Base-by-base conservation (phyloP, 2,888 invertebrate species). In the Laspeyria flexula region DNA sequence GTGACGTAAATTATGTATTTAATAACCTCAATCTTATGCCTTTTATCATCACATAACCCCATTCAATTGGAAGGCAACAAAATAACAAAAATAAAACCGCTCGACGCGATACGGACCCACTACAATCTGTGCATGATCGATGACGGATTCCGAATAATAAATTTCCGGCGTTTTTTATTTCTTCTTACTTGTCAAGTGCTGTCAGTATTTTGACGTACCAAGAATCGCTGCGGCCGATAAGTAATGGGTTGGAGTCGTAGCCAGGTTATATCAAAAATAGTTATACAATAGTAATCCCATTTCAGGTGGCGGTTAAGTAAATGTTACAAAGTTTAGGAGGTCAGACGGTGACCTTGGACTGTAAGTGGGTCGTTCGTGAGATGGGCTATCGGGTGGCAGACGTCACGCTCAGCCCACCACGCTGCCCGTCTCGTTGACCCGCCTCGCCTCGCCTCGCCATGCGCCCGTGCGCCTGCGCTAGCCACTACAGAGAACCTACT, bases 321-420 rank as follows among this genome's bases (percentile, higher is more conserved):
- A 81, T 77, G 65, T 73, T 74, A 75, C 73, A 74, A 72, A 77
- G 84, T 83, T 85, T 82, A 90, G 87, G 85, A 86, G 90, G 91
- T 89, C 88, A 90, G 75, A 66, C 82, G 79, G 84, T 90, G 90
- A 91, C 91, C 92, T 91, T 92, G 91, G 75, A 73, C 61, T 74
- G 77, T 68, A 90, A 90, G 90, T 89, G 73, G 88, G 92, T 85
- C 91, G 87, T 75, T 91, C 90, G 92, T 91, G 89, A 90, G 91
- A 88, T 89, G 86, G 85, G 85, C 88, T 90, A 90, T 90, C 89
- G 86, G 87, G 81, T 90, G 88, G 90, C 86, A 89, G 88, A 83
- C 91, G 90, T 91, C 90, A 92, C 90, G 90, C 88, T 84, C 79
- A 70, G 80, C 74, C 84, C 77, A 75, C 81, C 77, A 68, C 70